Base-by-base conservation (phyloP, 2,888 invertebrate genomes). In the Hemithea aestivaria region DNA sequence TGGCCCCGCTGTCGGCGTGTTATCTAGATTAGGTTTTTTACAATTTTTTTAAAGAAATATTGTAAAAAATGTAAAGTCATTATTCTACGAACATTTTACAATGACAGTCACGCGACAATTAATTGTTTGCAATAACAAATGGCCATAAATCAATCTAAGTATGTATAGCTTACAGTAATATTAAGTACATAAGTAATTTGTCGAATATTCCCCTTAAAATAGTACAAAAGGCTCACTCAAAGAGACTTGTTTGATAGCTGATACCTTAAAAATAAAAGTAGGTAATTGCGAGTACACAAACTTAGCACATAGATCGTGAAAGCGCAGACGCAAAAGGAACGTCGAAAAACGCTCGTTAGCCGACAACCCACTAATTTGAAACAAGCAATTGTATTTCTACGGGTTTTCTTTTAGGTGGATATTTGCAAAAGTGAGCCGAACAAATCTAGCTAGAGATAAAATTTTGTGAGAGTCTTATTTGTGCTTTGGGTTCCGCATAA, bases 261-360 rank as follows among this genome's bases (percentile, higher is more conserved):
- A 35, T 16, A 35, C 23, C 7, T 29, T 7, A 7, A 24, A 38
- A 31, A 31, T 22, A 27, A 27, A 27, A 23, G 27, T 12, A 8
- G 35, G 26, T 34, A 20, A 7, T 20, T 33, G 12, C 30, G 40
- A 34, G 24, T 43, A 35, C 24, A 35, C 34, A 37, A 37, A 37
- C 9, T 35, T 22, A 38, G 27, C 46, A 45, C 40, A 48, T 40
- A 42, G 30, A 25, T 45, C 36, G 24, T 32, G 24, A 28, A 20
- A 25, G 25, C 22, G 10, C 45, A 16, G 5, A 16, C 32, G 44
- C 36, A 48, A 58, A 53, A 53, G 52, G 49, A 52, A 36, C 43
- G 29, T 35, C 45, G 34, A 65, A 66, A 64, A 62, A 60, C 58
- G 59, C 60, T 69, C 60, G 59, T 65, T 63, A 66, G 48, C 51